phyloP scores from a whole-genome alignment of 1,140 invertebrate species.

The Amphibalanus amphitrite region DNA sequence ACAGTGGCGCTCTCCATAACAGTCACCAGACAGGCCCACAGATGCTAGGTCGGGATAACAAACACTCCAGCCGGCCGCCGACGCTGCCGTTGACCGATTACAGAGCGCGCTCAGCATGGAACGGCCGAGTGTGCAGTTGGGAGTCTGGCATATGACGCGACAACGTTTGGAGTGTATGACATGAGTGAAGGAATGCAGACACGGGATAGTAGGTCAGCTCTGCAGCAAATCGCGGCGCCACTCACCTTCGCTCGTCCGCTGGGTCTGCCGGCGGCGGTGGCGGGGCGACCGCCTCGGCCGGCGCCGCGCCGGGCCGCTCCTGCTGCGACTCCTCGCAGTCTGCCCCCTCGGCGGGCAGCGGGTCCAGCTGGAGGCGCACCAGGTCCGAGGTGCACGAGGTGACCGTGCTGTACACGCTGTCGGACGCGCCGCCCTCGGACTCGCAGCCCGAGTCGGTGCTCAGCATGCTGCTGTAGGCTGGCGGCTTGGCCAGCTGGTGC shows the following conservation, averaged over 20 bases:
- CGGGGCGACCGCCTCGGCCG: not conserved
- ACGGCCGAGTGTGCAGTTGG: too few relatives aligned
- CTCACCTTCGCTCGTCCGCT: not conserved
- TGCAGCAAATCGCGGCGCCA: too few relatives aligned
- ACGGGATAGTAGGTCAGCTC: too few relatives aligned
- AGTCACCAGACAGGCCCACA: too few relatives aligned
- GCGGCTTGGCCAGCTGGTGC: not conserved
- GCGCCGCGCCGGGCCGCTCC: not conserved
- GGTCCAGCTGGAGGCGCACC: not conserved
- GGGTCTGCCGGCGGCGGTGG: not conserved
- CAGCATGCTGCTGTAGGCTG: not conserved
- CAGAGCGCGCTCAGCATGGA: too few relatives aligned
- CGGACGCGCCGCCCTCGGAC: not conserved
- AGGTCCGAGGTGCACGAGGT: not conserved
- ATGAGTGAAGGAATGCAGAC: too few relatives aligned
- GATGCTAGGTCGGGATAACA: too few relatives aligned
- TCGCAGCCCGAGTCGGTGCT: not conserved
- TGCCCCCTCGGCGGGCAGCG: not conserved
- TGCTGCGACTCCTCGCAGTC: not conserved
- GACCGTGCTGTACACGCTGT: not conserved
- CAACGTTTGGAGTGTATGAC: too few relatives aligned
- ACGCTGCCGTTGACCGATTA: too few relatives aligned
- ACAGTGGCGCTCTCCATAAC: too few relatives aligned
- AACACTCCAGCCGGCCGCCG: too few relatives aligned
- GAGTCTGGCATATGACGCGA: too few relatives aligned